Evolutionary conservation across 2,888 invertebrate genomes (phyloP).

Genomic region (Cecidostiba fungosa): DNA sequence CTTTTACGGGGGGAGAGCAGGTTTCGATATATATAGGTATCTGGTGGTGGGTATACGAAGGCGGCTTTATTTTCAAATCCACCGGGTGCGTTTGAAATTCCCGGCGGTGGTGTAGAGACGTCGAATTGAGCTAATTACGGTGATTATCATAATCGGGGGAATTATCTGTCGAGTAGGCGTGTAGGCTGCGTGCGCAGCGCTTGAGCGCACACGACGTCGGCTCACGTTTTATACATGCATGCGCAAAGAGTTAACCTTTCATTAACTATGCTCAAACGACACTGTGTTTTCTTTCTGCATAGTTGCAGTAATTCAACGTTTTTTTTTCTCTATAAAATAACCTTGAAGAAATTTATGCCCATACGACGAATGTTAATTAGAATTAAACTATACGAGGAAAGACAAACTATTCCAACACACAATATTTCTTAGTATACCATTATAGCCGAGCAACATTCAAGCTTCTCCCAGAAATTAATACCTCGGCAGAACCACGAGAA

Average conservation of each 20-base stretch:
- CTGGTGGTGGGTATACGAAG: not conserved
- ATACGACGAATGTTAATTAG: no score
- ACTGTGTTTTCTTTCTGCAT: not conserved
- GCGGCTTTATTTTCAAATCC: slow-evolving; percentile 2
- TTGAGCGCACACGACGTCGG: slow-evolving; percentile 54
- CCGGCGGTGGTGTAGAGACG: slow-evolving; percentile 34
- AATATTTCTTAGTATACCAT: no score
- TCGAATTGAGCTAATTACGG: slow-evolving; percentile 68
- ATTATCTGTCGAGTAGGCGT: slow-evolving; percentile 65
- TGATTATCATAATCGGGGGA: slow-evolving; percentile 72
- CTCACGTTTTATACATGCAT: not conserved
- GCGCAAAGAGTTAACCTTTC: not conserved
- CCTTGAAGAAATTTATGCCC: no score
- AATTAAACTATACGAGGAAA: no score
- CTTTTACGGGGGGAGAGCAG: not conserved
- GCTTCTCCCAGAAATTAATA: not conserved
- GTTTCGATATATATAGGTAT: not conserved
- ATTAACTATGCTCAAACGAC: not conserved
- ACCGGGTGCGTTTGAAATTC: slow-evolving; percentile 12
- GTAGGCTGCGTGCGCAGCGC: slow-evolving; percentile 45
- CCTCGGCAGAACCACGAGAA: not conserved
- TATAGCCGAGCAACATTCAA: no score
- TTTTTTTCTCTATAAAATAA: no score
- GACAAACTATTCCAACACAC: no score
- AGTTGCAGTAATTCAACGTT: no score